Percentiles rank a stretch among this genome's conserved stretches.
These are phyloP conservation scores for Pycnomerus fuliginosus DNA, from an alignment of 2,888 invertebrate species.

Conservation along the genomic window DNA sequence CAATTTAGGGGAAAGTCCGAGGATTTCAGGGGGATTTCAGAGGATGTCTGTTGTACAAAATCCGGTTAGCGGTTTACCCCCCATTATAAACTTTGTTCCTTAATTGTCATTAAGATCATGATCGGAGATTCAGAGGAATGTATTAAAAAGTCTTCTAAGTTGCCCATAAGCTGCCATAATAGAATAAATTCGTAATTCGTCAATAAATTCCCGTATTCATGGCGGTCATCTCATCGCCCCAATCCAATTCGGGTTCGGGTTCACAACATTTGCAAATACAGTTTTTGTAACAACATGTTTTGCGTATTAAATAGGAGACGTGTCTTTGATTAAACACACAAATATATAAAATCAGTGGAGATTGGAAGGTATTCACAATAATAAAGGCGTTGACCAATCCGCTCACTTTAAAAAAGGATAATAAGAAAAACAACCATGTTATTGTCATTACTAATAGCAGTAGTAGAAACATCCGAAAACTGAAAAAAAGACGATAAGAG, in stretches of 20 bases:
- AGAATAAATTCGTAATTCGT: conserved; percentile 11
- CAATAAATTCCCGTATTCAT: conserved; percentile 69
- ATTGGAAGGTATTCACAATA: conserved; percentile 73
- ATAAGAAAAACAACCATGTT: conserved; percentile 73
- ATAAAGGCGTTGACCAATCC: conserved; percentile 74
- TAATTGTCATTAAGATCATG: too few relatives aligned
- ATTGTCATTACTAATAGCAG: conserved; percentile 73
- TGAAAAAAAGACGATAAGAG: conserved; percentile 52
- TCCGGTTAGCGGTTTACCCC: too few relatives aligned
- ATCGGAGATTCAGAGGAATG: too few relatives aligned
- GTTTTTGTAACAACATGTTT: conserved; percentile 73
- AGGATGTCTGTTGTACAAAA: too few relatives aligned
- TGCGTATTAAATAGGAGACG: conserved; percentile 74
- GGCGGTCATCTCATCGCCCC: conserved; percentile 88
- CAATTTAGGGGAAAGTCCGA: too few relatives aligned
- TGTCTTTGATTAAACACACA: conserved; percentile 77
- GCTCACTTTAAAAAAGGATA: conserved; percentile 75
- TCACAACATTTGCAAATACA: conserved; percentile 56
- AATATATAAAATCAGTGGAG: conserved; percentile 72
- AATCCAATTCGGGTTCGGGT: conserved; percentile 71
- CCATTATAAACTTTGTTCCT: too few relatives aligned
- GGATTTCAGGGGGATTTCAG: too few relatives aligned
- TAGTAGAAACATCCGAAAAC: conserved; percentile 77
- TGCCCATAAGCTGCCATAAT: too few relatives aligned
- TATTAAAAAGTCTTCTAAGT: too few relatives aligned